A percentile compares a stretch with the other conserved stretches of the same genome.
Evolutionary conservation across 1,140 invertebrate genomes (phyloP).

Genomic region (Scylla paramamosain): DNA sequence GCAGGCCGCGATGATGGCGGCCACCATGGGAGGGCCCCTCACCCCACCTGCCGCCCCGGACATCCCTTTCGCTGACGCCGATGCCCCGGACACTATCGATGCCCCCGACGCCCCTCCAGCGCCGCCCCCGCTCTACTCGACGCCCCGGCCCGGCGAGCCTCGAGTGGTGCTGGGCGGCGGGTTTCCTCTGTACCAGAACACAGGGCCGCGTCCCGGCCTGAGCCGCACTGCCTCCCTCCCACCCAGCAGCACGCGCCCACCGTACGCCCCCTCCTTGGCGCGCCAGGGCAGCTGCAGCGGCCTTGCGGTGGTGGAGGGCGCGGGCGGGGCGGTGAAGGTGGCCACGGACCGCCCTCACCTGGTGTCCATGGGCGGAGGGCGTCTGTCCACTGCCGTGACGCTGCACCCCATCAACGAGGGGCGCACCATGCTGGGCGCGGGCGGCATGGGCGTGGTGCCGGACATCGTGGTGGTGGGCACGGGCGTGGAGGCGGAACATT

Average conservation of each 20-base stretch:
- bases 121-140: neutral
- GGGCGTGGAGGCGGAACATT: constrained; percentile 90
- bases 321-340: constrained; percentile 86
- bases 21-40: constrained; percentile 44
- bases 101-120: constrained; percentile 34
- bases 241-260: constrained; percentile 9
- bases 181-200: constrained; percentile 52
- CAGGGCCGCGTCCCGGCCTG: neutral
- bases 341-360: constrained; percentile 93
- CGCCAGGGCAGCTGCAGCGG: neutral
- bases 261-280: neutral
- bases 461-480: constrained; percentile 90
- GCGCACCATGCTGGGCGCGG: constrained; percentile 84
- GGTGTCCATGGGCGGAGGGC: constrained; percentile 92
- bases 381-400: constrained; percentile 93
- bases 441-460: constrained; percentile 82
- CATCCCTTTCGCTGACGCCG: constrained; percentile 68
- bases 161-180: constrained; percentile 29
- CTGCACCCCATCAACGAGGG: constrained; percentile 91
- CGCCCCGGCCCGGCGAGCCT: neutral
- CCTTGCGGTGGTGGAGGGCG: constrained; percentile 80
- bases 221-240: neutral
- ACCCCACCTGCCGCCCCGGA: constrained; percentile 39
- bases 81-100: constrained; percentile 21
- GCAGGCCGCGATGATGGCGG: constrained; percentile 29